These are phyloP conservation scores for Sesia bembeciformis DNA, from an alignment of 2,888 invertebrate genomes.

Conservation along the genomic window DNA sequence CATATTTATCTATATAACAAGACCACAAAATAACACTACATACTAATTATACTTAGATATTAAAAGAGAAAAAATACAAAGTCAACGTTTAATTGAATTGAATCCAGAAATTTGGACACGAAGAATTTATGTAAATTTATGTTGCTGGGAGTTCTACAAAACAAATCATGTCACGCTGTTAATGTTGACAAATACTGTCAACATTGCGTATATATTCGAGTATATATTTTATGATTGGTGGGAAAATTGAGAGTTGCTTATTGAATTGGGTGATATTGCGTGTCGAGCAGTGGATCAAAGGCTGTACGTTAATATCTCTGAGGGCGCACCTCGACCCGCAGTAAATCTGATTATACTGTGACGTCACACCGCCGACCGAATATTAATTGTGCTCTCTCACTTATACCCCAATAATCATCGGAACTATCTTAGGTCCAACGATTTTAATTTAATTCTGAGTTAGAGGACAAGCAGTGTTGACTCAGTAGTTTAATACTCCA, in stretches of 20 bases:
- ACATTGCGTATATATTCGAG: no score
- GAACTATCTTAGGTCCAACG: constrained; percentile 26
- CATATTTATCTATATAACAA: no score
- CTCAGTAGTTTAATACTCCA: no score
- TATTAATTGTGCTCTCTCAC: constrained; percentile 38
- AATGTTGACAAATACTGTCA: no score
- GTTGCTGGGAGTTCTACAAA: no score
- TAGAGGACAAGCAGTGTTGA: constrained; percentile 13
- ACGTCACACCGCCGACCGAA: constrained; percentile 37
- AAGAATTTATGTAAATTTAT: no score
- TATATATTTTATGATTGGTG: not conserved
- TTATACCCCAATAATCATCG: constrained; percentile 31
- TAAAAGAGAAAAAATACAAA: no score
- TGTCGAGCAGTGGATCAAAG: constrained; percentile 12
- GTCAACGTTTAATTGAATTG: no score
- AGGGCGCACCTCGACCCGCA: constrained; percentile 31
- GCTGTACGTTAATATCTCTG: constrained; percentile 26
- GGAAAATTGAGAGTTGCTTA: not conserved
- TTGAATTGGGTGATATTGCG: not conserved
- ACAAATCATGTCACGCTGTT: no score
- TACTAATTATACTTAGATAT: no score
- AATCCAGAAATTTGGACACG: no score
- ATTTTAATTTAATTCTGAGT: constrained; percentile 20
- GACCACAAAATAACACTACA: no score
- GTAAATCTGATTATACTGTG: constrained; percentile 49